Evolutionary conservation across 2,113 vertebrate genomes (phyloP), one percentile per base, ranked within the genome.

Genomic region (Pogona vitticeps): DNA sequence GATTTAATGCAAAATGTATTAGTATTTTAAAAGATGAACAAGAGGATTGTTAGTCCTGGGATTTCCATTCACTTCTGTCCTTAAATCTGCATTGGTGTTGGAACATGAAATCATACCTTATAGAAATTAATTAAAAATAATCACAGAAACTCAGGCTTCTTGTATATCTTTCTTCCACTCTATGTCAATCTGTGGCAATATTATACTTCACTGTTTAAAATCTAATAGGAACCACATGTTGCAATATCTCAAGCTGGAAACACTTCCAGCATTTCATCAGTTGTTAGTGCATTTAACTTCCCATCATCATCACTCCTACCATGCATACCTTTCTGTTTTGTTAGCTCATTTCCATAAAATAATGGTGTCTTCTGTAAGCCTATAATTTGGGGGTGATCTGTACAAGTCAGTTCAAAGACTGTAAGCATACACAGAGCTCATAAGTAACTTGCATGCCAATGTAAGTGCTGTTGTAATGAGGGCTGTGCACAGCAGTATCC

Each of bases 41-140:
- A 4, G 70, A 87, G 90, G 94, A 93, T 93, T 95, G 94, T 92
- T 93, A 94, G 70, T 95, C 93, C 93, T 95, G 86, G 15, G 91
- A 88, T 94, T 40, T 89, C 88, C 92, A 6, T 90, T 88, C 93
- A 93, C 90, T 93, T 83, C 91, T 81, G 80, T 91, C 88, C 78
- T 76, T 88, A 91, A 79, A 61, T 91, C 86, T 90, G 92, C 94
- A 90, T 91, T 95, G 93, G 94, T 95, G 89, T 95, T 95, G 92
- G 93, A 95, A 94, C 94, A 95, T 94, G 91, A 94, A 95, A 90
- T 94, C 92, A 92, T 93, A 93, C 91, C 89, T 95, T 91, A 93
- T 94, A 83, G 93, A 90, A 90, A 95, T 95, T 97, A 96, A 96
- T 97, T 97, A 96, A 97, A 97, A 96, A 94, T 97, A 96, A 96